Evolutionary conservation across 2,888 invertebrate genomes (phyloP).

Genomic region (Tinea semifulvella): DNA sequence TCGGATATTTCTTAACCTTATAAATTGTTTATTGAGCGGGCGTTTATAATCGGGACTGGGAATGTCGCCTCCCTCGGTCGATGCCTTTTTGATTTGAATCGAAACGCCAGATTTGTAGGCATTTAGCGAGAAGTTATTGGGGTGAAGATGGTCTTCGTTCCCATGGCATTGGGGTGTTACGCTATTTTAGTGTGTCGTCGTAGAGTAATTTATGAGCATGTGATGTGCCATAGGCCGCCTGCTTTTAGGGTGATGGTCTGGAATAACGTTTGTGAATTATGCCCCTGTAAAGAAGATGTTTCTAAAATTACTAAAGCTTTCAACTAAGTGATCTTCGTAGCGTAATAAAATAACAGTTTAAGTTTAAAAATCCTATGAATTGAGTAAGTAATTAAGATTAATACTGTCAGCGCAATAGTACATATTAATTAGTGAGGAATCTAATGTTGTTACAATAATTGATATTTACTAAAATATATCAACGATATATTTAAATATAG

Average conservation of each 20-base stretch:
- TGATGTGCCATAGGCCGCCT: slow-evolving; percentile 37
- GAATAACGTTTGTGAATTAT: slow-evolving; percentile 48
- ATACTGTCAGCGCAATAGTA: too few species aligned
- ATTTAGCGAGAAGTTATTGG: slow-evolving; percentile 42
- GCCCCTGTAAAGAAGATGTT: slow-evolving; percentile 25
- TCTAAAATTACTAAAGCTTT: neutral
- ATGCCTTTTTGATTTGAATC: slow-evolving; percentile 58
- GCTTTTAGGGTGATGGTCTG: slow-evolving; percentile 54
- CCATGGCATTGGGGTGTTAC: slow-evolving; percentile 60
- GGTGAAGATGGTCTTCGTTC: slow-evolving; percentile 38
- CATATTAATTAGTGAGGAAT: too few species aligned
- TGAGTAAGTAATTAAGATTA: too few species aligned
- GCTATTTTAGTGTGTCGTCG: slow-evolving; percentile 62
- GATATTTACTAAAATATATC: neutral
- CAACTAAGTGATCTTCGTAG: too few species aligned
- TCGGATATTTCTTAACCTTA: slow-evolving; percentile 40
- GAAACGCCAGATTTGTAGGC: slow-evolving; percentile 53
- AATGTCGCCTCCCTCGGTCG: slow-evolving; percentile 31
- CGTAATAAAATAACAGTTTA: too few species aligned
- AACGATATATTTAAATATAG: neutral
- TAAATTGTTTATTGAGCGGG: slow-evolving; percentile 58
- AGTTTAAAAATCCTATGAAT: too few species aligned
- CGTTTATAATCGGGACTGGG: slow-evolving; percentile 48
- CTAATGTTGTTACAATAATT: too few species aligned
- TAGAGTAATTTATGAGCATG: slow-evolving; percentile 56